Evolutionary conservation across 2,797 vertebrate species (phyloP).

Genomic region (Nyctalus aviator): DNA sequence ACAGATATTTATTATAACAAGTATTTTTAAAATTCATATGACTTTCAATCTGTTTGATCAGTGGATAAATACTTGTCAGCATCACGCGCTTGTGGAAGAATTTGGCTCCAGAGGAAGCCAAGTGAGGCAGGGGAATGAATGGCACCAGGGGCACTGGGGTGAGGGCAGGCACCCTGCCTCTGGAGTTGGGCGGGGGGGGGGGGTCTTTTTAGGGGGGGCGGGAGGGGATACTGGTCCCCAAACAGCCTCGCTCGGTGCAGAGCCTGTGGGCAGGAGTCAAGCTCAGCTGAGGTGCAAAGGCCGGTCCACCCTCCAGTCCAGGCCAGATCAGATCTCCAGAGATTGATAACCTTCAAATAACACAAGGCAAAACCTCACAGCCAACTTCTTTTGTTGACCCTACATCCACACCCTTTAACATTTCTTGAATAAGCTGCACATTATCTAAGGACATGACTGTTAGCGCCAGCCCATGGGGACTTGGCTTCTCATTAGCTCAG

Average conservation of each 20-base stretch:
- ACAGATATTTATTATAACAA: slow-evolving; percentile 56
- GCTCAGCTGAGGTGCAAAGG: neutral
- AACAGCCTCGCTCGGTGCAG: neutral
- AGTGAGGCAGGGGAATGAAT: neutral
- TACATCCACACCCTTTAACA: slow-evolving; percentile 7
- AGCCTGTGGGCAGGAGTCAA: neutral
- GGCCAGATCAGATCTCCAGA: neutral
- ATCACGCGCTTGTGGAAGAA: slow-evolving; percentile 45
- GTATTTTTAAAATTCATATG: slow-evolving; percentile 47
- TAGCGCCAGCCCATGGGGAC: neutral
- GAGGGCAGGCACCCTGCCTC: neutral
- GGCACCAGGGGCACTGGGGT: neutral
- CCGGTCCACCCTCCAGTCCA: neutral
- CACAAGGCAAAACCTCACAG: neutral
- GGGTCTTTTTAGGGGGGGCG: neutral
- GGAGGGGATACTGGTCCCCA: neutral
- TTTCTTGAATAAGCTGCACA: slow-evolving; percentile 32
- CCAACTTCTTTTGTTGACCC: neutral
- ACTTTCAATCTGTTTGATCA: slow-evolving; percentile 46
- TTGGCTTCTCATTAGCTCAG: neutral
- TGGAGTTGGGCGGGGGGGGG: too few species aligned
- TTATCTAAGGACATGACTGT: neutral
- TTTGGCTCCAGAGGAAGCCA: slow-evolving; percentile 35
- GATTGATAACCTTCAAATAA: neutral
- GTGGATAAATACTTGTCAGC: slow-evolving; percentile 42